Evolutionary conservation across 2,888 invertebrate genomes (phyloP), one percentile per base, ranked within the genome.

Genomic region (Tipula unca): DNA sequence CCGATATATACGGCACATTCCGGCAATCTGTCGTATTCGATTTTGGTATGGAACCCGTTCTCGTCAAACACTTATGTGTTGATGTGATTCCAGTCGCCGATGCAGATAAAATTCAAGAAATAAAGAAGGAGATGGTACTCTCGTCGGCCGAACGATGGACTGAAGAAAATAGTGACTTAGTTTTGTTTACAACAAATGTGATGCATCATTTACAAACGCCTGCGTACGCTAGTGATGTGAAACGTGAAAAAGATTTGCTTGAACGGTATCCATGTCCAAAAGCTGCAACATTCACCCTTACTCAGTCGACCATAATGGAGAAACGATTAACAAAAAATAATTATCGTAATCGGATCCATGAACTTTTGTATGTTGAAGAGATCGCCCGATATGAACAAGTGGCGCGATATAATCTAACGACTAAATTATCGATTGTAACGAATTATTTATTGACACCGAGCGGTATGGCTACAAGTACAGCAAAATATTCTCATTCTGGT

Each of bases 1-100:
- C 95, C 0, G 94, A 94, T 87, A 94, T 95, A 86, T 96, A 94
- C 89, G 96, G 91, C 13, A 95, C 95, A 2, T 96, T 96, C 89
- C 92, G 95, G 1, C 96, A 96, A 89, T 93, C 95, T 0, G 92
- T 96, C 1, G 93, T 96, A 3, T 95, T 96, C 89, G 95, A 95
- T 89, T 94, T 95, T 88, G 95, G 95, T 0, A 89, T 90, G 85
- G 93, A 94, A 88, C 94, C 94, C 0, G 91, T 93, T 29, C 89
- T 95, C 3, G 93, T 94, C 6, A 93, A 93, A 87, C 93, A 94
- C 88, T 90, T 96, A 29, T 95, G 95, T 89, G 95, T 95, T 3
- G 96, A 96, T 89, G 95, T 95, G 3, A 92, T 95, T 20, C 95
- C 95, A 0, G 92, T 93, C 0, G 92, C 93, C 14, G 95, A 95